Conservation (phyloP, 2,888 invertebrate genomes). For the Ormyrus nitidulus region DNA sequence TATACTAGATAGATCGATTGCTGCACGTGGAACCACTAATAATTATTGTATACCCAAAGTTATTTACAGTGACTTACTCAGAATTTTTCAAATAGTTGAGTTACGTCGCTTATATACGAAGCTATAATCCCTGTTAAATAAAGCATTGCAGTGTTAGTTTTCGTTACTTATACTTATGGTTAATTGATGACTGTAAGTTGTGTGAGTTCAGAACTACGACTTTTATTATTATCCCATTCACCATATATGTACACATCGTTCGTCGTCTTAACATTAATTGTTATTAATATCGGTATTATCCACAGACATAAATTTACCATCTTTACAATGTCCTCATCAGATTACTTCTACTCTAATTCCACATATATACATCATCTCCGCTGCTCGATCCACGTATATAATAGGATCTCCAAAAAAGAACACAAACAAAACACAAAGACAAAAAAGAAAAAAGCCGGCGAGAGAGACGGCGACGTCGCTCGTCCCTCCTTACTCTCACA, state of each 20-base stretch:
- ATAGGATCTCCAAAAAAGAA: background rate
- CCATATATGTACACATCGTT: constrained; percentile 58
- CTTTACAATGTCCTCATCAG: no score
- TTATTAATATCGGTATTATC: background rate
- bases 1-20: no score
- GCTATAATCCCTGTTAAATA: constrained; percentile 15
- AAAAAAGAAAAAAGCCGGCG: background rate
- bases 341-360: no score
- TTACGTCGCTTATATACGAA: background rate
- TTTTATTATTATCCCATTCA: constrained; percentile 63
- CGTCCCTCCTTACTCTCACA: no score
- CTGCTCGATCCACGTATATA: no score
- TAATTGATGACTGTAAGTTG: constrained; percentile 6
- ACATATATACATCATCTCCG: no score
- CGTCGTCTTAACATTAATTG: background rate
- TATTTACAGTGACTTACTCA: no score
- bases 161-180: constrained; percentile 17
- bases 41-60: no score
- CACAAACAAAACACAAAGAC: constrained; percentile 33
- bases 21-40: no score
- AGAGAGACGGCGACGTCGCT: constrained; percentile 58
- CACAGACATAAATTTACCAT: background rate
- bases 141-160: constrained; percentile 37
- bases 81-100: background rate
- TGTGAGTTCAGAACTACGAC: constrained; percentile 54